Conservation (phyloP, 2,113 vertebrate genomes). For the Larimichthys polyactis region DNA sequence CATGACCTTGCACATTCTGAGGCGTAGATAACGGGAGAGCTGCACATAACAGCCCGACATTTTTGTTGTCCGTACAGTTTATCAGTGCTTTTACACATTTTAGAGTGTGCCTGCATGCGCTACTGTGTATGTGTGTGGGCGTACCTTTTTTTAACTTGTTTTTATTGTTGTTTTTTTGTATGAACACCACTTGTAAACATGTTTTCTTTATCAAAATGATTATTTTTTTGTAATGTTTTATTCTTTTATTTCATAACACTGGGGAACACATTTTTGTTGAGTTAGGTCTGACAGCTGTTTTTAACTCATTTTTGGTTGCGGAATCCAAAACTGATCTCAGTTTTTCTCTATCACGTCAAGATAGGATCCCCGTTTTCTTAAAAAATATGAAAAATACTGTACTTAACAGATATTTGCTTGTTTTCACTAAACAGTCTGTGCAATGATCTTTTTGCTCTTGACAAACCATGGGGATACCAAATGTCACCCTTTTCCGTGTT, state of each 20-base stretch:
- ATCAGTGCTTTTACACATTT: slow-evolving; percentile 43
- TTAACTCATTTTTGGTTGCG: too few relatives aligned
- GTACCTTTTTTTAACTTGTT: slow-evolving; percentile 6
- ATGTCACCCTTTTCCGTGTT: too few relatives aligned
- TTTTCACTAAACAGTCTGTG: too few relatives aligned
- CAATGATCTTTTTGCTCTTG: too few relatives aligned
- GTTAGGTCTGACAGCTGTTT: too few relatives aligned
- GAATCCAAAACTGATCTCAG: too few relatives aligned
- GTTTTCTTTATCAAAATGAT: slow-evolving; percentile 27
- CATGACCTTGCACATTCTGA: slow-evolving; percentile 60
- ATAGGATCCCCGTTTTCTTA: too few relatives aligned
- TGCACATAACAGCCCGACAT: slow-evolving; percentile 24
- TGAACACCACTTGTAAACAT: slow-evolving; percentile 19
- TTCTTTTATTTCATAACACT: background rate
- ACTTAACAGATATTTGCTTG: too few relatives aligned
- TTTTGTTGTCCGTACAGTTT: slow-evolving; percentile 34
- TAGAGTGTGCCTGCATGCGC: slow-evolving; percentile 12
- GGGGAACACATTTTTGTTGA: too few relatives aligned
- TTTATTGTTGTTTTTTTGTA: background rate
- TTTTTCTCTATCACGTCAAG: too few relatives aligned
- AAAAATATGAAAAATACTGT: too few relatives aligned
- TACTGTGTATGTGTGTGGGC: slow-evolving; percentile 25
- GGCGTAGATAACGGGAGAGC: slow-evolving; percentile 24
- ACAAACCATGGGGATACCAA: too few relatives aligned
- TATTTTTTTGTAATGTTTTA: background rate